These are phyloP conservation scores for Lordiphosa collinella DNA, from an alignment of 1,140 invertebrate species.

Conservation along the genomic window DNA sequence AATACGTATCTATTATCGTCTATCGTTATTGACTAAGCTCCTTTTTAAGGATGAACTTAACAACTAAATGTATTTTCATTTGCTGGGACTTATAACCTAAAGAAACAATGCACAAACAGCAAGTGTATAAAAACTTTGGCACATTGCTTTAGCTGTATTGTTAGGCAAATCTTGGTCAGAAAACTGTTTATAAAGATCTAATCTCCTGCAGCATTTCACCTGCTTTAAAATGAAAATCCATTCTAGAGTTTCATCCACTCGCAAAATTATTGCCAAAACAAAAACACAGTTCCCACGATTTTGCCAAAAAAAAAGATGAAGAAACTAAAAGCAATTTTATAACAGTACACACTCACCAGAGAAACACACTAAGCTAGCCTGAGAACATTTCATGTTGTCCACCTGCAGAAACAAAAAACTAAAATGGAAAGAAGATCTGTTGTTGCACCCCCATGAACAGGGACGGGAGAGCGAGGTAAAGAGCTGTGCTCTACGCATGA, in stretches of 20 bases:
- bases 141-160: too few relatives aligned
- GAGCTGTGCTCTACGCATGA: constrained; percentile 34
- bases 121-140: too few relatives aligned
- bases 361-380: constrained; percentile 24
- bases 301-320: constrained; percentile 21
- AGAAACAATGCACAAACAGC: too few relatives aligned
- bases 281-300: constrained; percentile 58
- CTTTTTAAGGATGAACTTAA: too few relatives aligned
- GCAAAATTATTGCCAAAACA: constrained; percentile 34
- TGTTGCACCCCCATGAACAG: constrained; percentile 42
- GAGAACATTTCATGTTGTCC: constrained; percentile 62
- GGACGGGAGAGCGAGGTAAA: constrained; percentile 12
- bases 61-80: too few relatives aligned
- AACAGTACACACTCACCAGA: constrained; percentile 49
- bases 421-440: constrained; percentile 67
- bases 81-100: too few relatives aligned
- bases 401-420: constrained; percentile 54
- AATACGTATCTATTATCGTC: too few relatives aligned
- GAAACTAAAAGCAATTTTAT: constrained; percentile 54
- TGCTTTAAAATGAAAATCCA: constrained; percentile 7
- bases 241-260: constrained; percentile 16
- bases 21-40: too few relatives aligned
- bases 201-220: constrained; percentile 8
- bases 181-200: too few relatives aligned
- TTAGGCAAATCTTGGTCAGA: too few relatives aligned